phyloP scores from a whole-genome alignment of 2,797 vertebrate genomes.

The Sebastes diploproa region DNA sequence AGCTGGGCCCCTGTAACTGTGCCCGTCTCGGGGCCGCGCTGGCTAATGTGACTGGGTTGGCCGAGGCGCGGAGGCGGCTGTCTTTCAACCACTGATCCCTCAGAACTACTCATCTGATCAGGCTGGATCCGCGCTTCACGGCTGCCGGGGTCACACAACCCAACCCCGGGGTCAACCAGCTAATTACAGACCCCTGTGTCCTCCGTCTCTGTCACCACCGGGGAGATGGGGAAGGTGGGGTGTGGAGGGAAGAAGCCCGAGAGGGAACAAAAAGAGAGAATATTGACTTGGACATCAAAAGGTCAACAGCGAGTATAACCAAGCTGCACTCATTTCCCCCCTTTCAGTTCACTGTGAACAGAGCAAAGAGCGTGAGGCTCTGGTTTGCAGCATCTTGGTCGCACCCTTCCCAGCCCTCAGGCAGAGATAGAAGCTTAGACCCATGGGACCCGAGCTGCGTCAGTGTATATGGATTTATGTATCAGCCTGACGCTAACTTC shows the following conservation, averaged over 20 bases:
- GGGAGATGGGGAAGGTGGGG: conserved; percentile 70
- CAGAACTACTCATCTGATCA: conserved; percentile 91
- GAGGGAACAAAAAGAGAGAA: conserved; percentile 36
- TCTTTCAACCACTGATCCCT: conserved; percentile 91
- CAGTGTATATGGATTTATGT: conserved; percentile 47
- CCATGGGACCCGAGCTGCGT: conserved; percentile 46
- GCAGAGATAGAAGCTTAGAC: conserved; percentile 54
- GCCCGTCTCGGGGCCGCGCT: conserved; percentile 60
- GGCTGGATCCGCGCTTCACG: conserved; percentile 81
- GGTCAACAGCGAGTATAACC: conserved; percentile 63
- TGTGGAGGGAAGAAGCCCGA: conserved; percentile 21
- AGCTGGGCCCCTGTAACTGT: conserved; percentile 89
- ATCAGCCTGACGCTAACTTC: conserved; percentile 44
- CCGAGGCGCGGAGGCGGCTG: conserved; percentile 77
- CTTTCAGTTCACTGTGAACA: conserved; percentile 21
- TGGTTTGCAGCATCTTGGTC: conserved; percentile 48
- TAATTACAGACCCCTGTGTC: conserved; percentile 82
- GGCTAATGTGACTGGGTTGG: conserved; percentile 69
- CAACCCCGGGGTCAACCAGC: conserved; percentile 84
- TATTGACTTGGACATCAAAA: conserved; percentile 67
- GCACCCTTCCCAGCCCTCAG: conserved; percentile 53
- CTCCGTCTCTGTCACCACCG: conserved; percentile 74
- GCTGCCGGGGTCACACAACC: conserved; percentile 84
- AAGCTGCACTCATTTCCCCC: conserved; percentile 17
- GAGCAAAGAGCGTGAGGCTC: conserved; percentile 37